Evolutionary conservation across 1,140 invertebrate genomes (phyloP).

Genomic region (Halictus rubicundus): DNA sequence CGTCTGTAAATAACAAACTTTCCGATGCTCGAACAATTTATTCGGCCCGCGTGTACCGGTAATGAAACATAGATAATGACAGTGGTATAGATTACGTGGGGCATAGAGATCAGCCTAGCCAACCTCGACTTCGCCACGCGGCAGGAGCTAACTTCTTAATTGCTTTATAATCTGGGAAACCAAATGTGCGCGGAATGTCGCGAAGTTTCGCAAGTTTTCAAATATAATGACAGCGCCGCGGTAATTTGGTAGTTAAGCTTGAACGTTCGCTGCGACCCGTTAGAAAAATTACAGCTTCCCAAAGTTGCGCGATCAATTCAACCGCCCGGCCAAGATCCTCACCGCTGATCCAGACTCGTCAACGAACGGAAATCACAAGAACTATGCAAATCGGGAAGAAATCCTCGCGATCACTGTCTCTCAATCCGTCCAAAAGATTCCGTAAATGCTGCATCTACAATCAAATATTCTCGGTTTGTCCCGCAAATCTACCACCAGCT

Average conservation of each 20-base stretch:
- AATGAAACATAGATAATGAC: background rate
- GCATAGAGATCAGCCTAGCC: background rate
- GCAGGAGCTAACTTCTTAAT: background rate
- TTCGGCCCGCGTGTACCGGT: background rate
- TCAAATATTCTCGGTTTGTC: too few relatives aligned
- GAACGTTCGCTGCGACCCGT: background rate
- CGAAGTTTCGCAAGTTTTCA: background rate
- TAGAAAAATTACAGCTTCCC: background rate
- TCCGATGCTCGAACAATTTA: background rate
- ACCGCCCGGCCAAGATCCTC: too few relatives aligned
- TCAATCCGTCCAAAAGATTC: too few relatives aligned
- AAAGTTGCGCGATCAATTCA: too few relatives aligned
- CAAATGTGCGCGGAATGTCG: slow-evolving; percentile 1
- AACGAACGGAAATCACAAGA: too few relatives aligned
- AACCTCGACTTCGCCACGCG: background rate
- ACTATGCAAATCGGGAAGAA: too few relatives aligned
- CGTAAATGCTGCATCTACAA: too few relatives aligned
- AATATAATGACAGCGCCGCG: background rate
- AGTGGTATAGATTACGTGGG: background rate
- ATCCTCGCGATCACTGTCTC: too few relatives aligned
- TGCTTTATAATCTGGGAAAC: slow-evolving; percentile 1
- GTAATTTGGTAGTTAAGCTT: background rate
- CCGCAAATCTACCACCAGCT: too few relatives aligned
- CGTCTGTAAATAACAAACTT: background rate
- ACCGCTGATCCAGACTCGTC: too few relatives aligned